These are phyloP conservation scores for Hystrix cristata DNA, from an alignment of 2,113 vertebrate genomes.

Conservation along the genomic window DNA sequence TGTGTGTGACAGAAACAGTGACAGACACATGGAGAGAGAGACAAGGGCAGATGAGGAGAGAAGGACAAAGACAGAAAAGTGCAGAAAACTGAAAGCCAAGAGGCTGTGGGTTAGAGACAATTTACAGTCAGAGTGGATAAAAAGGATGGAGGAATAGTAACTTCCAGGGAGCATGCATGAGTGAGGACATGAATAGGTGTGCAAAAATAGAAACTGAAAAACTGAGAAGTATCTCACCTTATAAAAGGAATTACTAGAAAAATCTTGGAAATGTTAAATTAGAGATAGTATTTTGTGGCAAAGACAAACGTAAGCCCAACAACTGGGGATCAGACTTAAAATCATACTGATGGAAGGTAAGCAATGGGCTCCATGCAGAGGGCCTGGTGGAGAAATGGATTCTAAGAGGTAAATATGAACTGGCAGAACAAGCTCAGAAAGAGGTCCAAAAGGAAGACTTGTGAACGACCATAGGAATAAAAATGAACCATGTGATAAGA, in stretches of 20 bases:
- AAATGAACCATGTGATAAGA: neutral
- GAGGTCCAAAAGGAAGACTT: neutral
- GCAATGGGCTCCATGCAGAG: neutral
- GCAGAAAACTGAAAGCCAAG: neutral
- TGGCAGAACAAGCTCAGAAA: neutral
- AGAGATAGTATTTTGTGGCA: neutral
- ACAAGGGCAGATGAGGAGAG: neutral
- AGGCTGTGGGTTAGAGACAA: neutral
- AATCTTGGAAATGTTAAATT: neutral
- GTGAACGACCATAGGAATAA: neutral
- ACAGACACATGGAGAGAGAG: fast-evolving
- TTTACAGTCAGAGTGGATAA: neutral
- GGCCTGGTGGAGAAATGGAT: neutral
- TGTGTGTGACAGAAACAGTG: neutral
- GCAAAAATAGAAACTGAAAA: neutral
- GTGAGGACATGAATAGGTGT: neutral
- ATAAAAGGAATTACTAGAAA: neutral
- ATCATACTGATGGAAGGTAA: neutral
- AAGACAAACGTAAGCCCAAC: neutral
- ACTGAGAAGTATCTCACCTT: neutral
- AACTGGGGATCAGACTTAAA: neutral
- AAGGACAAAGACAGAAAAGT: neutral
- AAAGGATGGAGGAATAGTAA: neutral
- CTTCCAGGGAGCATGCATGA: neutral
- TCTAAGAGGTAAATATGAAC: neutral